Percentiles rank a stretch among this genome's conserved stretches.
phyloP scores from a whole-genome alignment of 1,140 invertebrate species.

The Bombyx mandarina region DNA sequence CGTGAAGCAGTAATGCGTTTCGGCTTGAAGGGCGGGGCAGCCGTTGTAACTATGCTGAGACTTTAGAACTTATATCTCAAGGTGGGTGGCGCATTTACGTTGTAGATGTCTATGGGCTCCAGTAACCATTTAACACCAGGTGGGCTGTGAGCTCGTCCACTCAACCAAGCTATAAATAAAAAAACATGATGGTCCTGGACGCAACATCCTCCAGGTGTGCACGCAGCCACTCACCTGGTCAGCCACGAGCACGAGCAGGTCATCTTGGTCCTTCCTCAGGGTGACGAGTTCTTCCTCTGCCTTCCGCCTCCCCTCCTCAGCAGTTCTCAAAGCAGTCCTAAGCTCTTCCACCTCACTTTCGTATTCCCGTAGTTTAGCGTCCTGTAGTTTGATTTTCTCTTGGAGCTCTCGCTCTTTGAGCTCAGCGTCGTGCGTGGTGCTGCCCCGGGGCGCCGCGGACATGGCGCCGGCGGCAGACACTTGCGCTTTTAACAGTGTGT shows the following conservation, averaged over 20 bases:
- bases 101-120: no score
- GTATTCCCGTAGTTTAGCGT: slow-evolving; percentile 8
- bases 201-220: no score
- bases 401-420: slow-evolving; percentile 16
- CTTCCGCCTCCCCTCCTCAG: slow-evolving; percentile 20
- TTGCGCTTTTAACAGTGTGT: slow-evolving; percentile 87
- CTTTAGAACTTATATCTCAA: no score
- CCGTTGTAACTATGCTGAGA: no score
- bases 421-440: slow-evolving; percentile 11
- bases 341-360: slow-evolving; percentile 20
- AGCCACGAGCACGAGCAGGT: slow-evolving; percentile 86
- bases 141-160: no score
- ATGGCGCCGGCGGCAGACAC: slow-evolving; percentile 42
- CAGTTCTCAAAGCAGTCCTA: slow-evolving; percentile 16
- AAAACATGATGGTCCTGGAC: no score
- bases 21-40: no score
- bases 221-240: slow-evolving; percentile 71
- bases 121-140: no score
- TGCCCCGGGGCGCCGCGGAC: neutral
- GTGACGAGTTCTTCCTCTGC: slow-evolving; percentile 73
- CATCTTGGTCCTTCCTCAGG: slow-evolving; percentile 91
- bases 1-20: no score
- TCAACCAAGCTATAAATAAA: no score
- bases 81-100: no score
- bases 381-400: slow-evolving; percentile 3